Conservation (phyloP, 2,888 invertebrate species). For the Euplagia quadripunctaria region DNA sequence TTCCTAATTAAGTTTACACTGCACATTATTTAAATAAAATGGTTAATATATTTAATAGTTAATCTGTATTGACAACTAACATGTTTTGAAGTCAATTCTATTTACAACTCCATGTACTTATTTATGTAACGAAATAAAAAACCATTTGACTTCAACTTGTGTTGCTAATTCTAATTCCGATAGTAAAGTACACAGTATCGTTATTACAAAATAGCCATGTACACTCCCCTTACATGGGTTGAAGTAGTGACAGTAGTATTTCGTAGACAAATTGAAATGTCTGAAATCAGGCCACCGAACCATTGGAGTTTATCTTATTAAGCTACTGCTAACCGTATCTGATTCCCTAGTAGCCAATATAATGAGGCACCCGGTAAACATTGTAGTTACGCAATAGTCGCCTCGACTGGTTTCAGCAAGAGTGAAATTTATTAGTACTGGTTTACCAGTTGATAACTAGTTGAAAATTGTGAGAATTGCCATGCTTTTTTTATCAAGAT, state of each 20-base stretch:
- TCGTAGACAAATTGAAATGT: slow-evolving; percentile 7
- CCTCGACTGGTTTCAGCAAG: slow-evolving; percentile 44
- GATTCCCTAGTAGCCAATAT: slow-evolving; percentile 23
- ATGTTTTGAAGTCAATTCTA: no score
- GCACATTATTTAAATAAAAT: no score
- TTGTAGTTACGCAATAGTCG: slow-evolving; percentile 29
- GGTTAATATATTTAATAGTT: no score
- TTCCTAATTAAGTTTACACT: no score
- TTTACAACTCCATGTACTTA: no score
- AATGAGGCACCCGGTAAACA: slow-evolving; percentile 27
- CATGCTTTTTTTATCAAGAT: slow-evolving; percentile 4
- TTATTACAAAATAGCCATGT: no score
- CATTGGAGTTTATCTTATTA: slow-evolving; percentile 12
- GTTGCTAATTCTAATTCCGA: no score
- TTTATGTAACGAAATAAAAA: no score
- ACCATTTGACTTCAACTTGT: no score
- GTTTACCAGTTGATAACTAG: slow-evolving; percentile 31
- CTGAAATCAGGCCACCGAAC: slow-evolving; percentile 1
- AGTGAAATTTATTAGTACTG: slow-evolving; percentile 44
- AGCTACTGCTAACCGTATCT: slow-evolving; percentile 11
- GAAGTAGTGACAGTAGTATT: neutral
- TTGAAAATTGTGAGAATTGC: slow-evolving; percentile 29
- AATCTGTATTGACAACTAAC: no score
- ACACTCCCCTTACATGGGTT: neutral
- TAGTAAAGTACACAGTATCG: no score